Evolutionary conservation across 2,113 vertebrate species (phyloP).

Genomic region (Solea solea): DNA sequence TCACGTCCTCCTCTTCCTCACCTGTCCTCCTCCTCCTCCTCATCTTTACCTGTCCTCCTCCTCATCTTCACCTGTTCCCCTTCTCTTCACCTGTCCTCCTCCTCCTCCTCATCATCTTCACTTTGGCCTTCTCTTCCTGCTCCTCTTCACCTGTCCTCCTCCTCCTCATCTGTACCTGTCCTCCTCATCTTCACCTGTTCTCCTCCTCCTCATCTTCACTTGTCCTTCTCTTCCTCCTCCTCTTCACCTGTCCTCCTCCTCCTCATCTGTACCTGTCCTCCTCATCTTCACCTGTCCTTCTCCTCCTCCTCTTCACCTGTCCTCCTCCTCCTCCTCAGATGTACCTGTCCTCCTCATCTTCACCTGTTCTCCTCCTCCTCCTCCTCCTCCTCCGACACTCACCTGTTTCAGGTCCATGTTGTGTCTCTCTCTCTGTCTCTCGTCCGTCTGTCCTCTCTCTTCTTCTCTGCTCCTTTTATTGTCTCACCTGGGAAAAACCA

Average conservation of each 20-base stretch:
- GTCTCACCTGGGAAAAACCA: conserved; percentile 63
- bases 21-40: neutral
- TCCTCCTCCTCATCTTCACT: no score
- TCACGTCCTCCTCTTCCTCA: neutral
- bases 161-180: no score
- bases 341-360: neutral
- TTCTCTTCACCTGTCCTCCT: no score
- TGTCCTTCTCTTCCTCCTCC: conserved; percentile 29
- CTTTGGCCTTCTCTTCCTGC: no score
- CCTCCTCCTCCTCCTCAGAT: no score
- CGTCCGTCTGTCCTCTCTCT: no score
- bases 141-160: no score
- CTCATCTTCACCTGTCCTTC: no score
- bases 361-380: neutral
- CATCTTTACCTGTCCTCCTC: neutral
- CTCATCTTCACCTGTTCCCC: neutral
- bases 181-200: no score
- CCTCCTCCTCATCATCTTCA: no score
- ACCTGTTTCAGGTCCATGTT: conserved; percentile 51
- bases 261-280: no score
- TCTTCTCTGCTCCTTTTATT: neutral
- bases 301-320: no score
- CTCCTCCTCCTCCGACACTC: conserved; percentile 7
- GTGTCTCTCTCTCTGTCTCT: conserved; percentile 6
- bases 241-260: neutral